These are phyloP conservation scores for Mizuhopecten yessoensis DNA, from an alignment of 1,140 invertebrate genomes.

Conservation along the genomic window DNA sequence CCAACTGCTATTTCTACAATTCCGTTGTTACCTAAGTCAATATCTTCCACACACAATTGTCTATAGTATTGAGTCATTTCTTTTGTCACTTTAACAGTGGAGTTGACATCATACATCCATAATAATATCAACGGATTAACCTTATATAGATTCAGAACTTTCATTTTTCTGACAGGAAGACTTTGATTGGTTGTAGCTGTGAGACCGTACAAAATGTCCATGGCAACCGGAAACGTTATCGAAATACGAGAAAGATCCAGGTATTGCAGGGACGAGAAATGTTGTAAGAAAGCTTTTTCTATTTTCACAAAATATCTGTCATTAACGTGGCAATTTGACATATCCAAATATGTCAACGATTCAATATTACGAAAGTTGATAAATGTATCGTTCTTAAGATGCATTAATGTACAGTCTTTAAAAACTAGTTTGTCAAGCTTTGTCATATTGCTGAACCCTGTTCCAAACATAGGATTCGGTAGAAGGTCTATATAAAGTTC, in stretches of 20 bases:
- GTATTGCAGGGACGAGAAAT: neutral
- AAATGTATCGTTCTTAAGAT: neutral
- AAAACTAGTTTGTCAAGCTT: neutral
- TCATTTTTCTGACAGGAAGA: neutral
- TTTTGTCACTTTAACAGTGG: neutral
- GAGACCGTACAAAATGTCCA: neutral
- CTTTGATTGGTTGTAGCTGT: neutral
- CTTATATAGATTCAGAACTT: neutral
- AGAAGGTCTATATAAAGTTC: neutral
- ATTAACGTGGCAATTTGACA: neutral
- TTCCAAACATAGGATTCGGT: neutral
- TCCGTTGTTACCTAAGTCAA: neutral
- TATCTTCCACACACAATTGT: neutral
- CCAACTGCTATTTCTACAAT: constrained; percentile 17
- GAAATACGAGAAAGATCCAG: neutral
- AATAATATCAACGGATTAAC: neutral
- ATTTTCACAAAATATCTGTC: neutral
- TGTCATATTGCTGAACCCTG: neutral
- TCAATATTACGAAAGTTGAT: neutral
- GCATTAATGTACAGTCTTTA: neutral
- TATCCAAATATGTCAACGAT: neutral
- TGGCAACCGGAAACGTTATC: constrained; percentile 15
- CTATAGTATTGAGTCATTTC: constrained; percentile 16
- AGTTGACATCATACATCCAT: neutral
- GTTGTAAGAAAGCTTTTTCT: neutral